Evolutionary conservation across 2,888 invertebrate genomes (phyloP), one percentile per base, ranked within the genome.

Genomic region (Perizoma affinitatum): DNA sequence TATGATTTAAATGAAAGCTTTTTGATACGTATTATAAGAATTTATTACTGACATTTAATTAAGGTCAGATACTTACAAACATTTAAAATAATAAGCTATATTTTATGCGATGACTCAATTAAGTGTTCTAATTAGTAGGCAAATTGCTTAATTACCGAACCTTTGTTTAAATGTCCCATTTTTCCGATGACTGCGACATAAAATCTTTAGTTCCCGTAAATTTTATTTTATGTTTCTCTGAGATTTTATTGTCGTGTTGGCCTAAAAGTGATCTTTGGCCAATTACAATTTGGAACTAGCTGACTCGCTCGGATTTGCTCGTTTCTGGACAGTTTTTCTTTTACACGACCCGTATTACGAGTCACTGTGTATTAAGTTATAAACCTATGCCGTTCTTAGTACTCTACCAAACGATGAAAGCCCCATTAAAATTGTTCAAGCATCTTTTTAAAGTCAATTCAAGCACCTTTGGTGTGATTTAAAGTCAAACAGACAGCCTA

Each of bases 221-320:
- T 68, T 66, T 62, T 61, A 66, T 67, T 67, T 69, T 63, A 67
- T 63, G 65, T 51, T 63, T 61, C n/a, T 58, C 54, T 48, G 63
- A 59, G 58, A 66, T 65, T 70, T 70, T 69, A 67, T 66, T 68
- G 68, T 70, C 69, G 63, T 68, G 49, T 59, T 58, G n/a, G 61
- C 61, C 67, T 68, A 67, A 70, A 63, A 48, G 55, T 44, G 62
- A 53, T 67, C 52, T 63, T 66, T 63, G 66, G 65, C 63, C 68
- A 69, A 74, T 74, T 75, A 72, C 65, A 65, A 65, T 22, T 40
- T 46, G 42, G 35, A 36, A 50, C 61, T 61, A 53, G 54, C 22
- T 1, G n/a, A 10, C 4, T 6, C 52, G 43, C n/a, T 36, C 4
- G 58, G 43, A 8, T 58, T 53, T 8, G 7, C 22, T 22, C 42